These are phyloP conservation scores for Lophius americanus DNA, from an alignment of 2,797 vertebrate species.

Conservation along the genomic window DNA sequence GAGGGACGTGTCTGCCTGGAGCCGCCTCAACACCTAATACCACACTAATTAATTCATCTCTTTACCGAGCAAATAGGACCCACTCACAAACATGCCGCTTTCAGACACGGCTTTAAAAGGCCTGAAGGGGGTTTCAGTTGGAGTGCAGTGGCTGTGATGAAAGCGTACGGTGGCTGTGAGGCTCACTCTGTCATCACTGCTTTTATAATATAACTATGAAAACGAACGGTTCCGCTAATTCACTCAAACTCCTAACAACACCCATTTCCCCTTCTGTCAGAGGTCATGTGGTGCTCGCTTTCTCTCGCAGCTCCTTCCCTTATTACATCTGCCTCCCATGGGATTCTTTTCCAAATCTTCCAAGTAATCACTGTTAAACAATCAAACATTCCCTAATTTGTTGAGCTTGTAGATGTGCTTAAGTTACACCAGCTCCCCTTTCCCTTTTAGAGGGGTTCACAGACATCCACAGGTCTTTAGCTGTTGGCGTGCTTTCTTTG, in stretches of 20 bases:
- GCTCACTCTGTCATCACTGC: slow-evolving; percentile 29
- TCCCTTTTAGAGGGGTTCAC: slow-evolving; percentile 15
- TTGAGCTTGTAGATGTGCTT: not conserved
- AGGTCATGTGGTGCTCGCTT: slow-evolving; percentile 56
- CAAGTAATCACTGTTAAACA: slow-evolving; percentile 25
- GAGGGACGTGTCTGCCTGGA: slow-evolving; percentile 32
- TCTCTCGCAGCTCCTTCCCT: slow-evolving; percentile 45
- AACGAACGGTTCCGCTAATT: slow-evolving; percentile 65
- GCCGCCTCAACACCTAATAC: slow-evolving; percentile 56
- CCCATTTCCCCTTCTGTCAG: slow-evolving; percentile 58
- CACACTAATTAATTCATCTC: slow-evolving; percentile 59
- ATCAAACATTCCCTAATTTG: slow-evolving; percentile 26
- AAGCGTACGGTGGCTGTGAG: slow-evolving; percentile 39
- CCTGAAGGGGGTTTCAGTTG: slow-evolving; percentile 45
- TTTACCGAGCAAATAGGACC: slow-evolving; percentile 67
- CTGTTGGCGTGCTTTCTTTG: not conserved
- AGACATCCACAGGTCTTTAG: not conserved
- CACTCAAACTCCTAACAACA: slow-evolving; percentile 49
- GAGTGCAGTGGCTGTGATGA: slow-evolving; percentile 39
- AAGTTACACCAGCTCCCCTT: slow-evolving; percentile 19
- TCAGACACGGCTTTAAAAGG: slow-evolving; percentile 54
- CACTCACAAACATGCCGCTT: slow-evolving; percentile 36
- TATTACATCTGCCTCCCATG: slow-evolving; percentile 42
- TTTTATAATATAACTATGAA: slow-evolving; percentile 56
- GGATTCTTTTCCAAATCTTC: slow-evolving; percentile 36